A percentile compares a stretch with the other conserved stretches of the same genome.
phyloP scores from a whole-genome alignment of 2,888 invertebrate species.

The Octonoba sinensis region DNA sequence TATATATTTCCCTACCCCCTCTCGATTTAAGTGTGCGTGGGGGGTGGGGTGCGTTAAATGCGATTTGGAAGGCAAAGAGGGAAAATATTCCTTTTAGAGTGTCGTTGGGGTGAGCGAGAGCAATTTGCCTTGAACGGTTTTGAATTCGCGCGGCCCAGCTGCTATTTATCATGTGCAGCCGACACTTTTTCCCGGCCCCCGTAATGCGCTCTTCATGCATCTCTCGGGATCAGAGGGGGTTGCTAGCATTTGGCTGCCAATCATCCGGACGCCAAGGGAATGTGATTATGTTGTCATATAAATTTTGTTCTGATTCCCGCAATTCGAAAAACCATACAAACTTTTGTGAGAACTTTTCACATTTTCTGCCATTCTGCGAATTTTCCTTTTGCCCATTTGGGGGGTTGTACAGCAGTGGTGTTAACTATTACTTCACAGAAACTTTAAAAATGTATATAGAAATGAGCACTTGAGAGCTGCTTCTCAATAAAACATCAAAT shows the following conservation, averaged over 20 bases:
- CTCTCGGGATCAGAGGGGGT: conserved; percentile 51
- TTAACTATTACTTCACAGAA: too few relatives aligned
- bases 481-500: too few relatives aligned
- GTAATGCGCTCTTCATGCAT: conserved; percentile 59
- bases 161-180: conserved; percentile 61
- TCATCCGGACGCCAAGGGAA: not conserved
- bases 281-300: too few relatives aligned
- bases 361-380: too few relatives aligned
- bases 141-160: conserved; percentile 57
- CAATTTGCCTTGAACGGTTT: conserved; percentile 64
- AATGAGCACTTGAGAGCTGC: too few relatives aligned
- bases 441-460: too few relatives aligned
- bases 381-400: too few relatives aligned
- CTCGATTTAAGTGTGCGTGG: not conserved
- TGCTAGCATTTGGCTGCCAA: not conserved
- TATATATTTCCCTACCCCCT: too few relatives aligned
- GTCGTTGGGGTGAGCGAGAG: conserved; percentile 52
- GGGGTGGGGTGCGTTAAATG: conserved; percentile 4
- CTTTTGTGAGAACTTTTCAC: too few relatives aligned
- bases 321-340: too few relatives aligned
- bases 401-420: too few relatives aligned
- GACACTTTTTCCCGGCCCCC: conserved; percentile 21
- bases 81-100: conserved; percentile 50
- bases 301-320: too few relatives aligned
- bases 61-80: conserved; percentile 6